Conservation (phyloP, 2,888 invertebrate species). For the Parnassius smintheus region DNA sequence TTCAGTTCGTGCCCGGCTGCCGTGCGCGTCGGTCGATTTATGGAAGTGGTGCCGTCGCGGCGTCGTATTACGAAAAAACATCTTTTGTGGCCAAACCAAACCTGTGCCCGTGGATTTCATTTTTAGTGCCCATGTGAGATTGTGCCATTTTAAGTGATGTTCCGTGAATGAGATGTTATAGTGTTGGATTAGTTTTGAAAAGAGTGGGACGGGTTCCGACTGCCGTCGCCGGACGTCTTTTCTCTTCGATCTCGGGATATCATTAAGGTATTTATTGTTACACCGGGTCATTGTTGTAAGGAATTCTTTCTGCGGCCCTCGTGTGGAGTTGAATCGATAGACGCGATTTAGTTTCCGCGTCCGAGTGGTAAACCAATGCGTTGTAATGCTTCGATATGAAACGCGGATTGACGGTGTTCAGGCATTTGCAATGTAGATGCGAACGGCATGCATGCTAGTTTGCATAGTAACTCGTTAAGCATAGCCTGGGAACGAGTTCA, state of each 20-base stretch:
- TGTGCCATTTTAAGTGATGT: slow-evolving; percentile 74
- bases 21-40: slow-evolving; percentile 66
- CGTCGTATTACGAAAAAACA: slow-evolving; percentile 74
- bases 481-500: slow-evolving; percentile 50
- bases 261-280: slow-evolving; percentile 82
- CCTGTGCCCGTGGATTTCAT: slow-evolving; percentile 74
- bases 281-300: slow-evolving; percentile 79
- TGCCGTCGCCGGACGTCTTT: slow-evolving; percentile 73
- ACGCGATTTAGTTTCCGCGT: slow-evolving; percentile 54
- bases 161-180: slow-evolving; percentile 63
- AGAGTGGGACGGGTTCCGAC: slow-evolving; percentile 69
- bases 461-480: slow-evolving; percentile 31
- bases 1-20: slow-evolving; percentile 78
- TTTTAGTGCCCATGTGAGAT: slow-evolving; percentile 71
- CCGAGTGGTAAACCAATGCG: slow-evolving; percentile 42
- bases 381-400: slow-evolving; percentile 59
- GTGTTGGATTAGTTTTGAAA: slow-evolving; percentile 73
- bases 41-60: slow-evolving; percentile 45
- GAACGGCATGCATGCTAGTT: slow-evolving; percentile 55
- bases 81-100: slow-evolving; percentile 68
- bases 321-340: slow-evolving; percentile 75
- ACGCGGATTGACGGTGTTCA: slow-evolving; percentile 63
- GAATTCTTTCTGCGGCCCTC: slow-evolving; percentile 73
- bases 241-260: slow-evolving; percentile 78
- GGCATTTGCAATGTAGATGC: slow-evolving; percentile 76